Base-by-base conservation (phyloP, 2,113 vertebrate genomes). In the Cryptotis parvus region DNA sequence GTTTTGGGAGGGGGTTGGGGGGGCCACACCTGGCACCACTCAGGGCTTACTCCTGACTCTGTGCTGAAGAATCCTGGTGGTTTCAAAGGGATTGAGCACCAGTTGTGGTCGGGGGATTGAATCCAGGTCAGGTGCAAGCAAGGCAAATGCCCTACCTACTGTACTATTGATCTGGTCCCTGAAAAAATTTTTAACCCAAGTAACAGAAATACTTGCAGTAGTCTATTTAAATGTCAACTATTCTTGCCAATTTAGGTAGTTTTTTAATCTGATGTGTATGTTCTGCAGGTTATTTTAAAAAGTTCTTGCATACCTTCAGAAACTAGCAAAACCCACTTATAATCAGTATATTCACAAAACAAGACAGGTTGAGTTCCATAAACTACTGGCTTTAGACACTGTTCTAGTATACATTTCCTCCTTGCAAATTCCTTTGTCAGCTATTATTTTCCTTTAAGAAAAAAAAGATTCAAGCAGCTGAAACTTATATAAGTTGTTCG, bases 141-240 rank as follows among this genome's bases (percentile, higher is more conserved):
- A 58, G 55, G 55, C 18, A 58, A 58, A 24, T 58, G 24, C 18
- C 7, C 18, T 58, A 24, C 15, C 20, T 20, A 58, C 55, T 58
- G 18, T 58, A 58, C 18, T 58, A 58, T 58, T 24, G 55, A 3
- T 58, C 55, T 58, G 55, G 55, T 22, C 55, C 22, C 22, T 58
- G 55, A 58, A 58, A 24, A 58, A 58, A 58, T 58, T 41, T 80
- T 95, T 80, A 96, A 92, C 24, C 35, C 12, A 81, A 93, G 73
- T 76, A 91, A 87, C 16, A 43, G 61, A 92, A 68, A 88, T 80
- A 85, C 83, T 84, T 94, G 39, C 69, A 93, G 49, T 58, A 82
- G 43, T 90, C 84, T 90, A 96, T 91, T 90, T 91, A 93, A 91
- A 92, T 92, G 91, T 94, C 90, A 92, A 87, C 73, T 79, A 91